These are phyloP conservation scores for Panorpa germanica DNA, from an alignment of 2,888 invertebrate species.

Conservation along the genomic window DNA sequence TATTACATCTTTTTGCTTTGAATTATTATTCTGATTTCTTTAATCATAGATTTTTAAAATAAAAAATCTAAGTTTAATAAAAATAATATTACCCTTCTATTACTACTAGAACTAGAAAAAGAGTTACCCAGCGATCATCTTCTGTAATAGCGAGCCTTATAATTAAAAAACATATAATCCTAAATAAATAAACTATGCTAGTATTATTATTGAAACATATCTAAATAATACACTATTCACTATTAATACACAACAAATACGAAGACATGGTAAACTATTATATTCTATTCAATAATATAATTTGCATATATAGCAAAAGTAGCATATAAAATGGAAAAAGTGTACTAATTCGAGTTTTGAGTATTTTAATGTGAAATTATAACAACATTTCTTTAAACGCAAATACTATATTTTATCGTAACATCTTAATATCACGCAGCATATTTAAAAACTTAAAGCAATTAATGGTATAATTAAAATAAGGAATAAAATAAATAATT, in stretches of 20 bases:
- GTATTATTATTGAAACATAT: neutral
- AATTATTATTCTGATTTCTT: no score
- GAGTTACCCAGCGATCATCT: constrained; percentile 1
- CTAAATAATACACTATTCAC: neutral
- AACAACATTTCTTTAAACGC: neutral
- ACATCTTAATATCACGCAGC: neutral
- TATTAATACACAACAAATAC: neutral
- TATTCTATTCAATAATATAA: no score
- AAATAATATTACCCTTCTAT: no score
- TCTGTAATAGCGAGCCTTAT: neutral
- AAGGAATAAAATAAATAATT: no score
- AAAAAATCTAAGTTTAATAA: no score
- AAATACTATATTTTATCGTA: constrained; percentile 1
- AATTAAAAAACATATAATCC: neutral
- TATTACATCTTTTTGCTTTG: no score
- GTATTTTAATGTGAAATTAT: neutral
- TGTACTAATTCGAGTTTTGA: constrained; percentile 1
- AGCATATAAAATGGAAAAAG: neutral
- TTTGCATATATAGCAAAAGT: no score
- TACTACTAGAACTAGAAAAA: no score
- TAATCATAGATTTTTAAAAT: no score
- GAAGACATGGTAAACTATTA: neutral
- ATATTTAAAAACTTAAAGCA: no score
- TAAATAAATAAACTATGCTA: neutral
- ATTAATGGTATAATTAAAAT: no score